phyloP scores from a whole-genome alignment of 1,140 invertebrate species.

The Platorchestia sp. region DNA sequence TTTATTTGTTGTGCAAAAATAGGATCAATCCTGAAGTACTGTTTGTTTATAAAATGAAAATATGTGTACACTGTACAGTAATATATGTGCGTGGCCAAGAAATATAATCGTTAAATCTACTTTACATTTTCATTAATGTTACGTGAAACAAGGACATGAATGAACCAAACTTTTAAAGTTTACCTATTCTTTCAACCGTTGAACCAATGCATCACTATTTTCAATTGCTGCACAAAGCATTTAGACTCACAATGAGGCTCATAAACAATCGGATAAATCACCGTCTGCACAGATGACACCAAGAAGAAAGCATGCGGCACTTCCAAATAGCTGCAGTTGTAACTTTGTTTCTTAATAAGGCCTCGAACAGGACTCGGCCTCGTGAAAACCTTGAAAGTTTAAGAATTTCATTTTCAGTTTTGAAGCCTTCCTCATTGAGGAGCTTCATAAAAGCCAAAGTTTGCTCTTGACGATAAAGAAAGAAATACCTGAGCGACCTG shows the following conservation, averaged over 20 bases:
- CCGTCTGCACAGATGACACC: background rate
- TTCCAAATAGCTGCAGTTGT: background rate
- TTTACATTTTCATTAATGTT: too few species aligned
- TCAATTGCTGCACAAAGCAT: background rate
- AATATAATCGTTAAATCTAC: too few species aligned
- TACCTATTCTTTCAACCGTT: too few species aligned
- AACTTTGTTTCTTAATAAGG: background rate
- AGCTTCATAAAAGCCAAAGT: background rate
- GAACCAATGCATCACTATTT: too few species aligned
- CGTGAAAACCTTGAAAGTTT: background rate
- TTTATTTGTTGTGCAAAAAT: too few species aligned
- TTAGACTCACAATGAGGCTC: background rate
- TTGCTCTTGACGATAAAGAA: background rate
- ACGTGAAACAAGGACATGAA: too few species aligned
- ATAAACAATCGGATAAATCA: background rate
- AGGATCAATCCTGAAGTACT: too few species aligned
- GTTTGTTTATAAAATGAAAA: too few species aligned
- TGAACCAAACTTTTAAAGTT: too few species aligned
- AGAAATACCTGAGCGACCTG: conserved; percentile 88
- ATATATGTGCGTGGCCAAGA: too few species aligned
- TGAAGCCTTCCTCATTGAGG: background rate
- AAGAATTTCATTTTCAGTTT: background rate
- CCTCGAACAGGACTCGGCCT: background rate
- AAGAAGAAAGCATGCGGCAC: background rate
- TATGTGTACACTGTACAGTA: too few species aligned